phyloP scores from a whole-genome alignment of 2,888 invertebrate species.

The Drosophila villosipedis region DNA sequence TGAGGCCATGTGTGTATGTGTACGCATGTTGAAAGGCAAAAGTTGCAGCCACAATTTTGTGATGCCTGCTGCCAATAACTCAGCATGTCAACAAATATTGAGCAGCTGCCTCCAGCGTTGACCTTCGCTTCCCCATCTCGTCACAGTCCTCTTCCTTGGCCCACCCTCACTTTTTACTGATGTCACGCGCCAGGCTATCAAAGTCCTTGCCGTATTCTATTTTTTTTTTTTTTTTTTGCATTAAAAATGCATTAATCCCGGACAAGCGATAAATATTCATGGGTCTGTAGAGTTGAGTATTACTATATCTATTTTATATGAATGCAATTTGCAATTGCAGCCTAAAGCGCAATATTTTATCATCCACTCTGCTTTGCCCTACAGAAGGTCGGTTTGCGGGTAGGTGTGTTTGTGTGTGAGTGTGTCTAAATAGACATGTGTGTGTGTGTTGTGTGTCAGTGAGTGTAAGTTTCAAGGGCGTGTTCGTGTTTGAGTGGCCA shows the following conservation, averaged over 20 bases:
- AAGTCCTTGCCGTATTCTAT: slow-evolving; percentile 10
- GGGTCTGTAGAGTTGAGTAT: slow-evolving; percentile 23
- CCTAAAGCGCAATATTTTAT: slow-evolving; percentile 40
- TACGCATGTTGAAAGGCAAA: slow-evolving; percentile 26
- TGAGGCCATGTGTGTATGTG: background rate
- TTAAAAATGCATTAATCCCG: slow-evolving; percentile 75
- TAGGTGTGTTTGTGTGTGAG: background rate
- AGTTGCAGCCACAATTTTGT: slow-evolving; percentile 31
- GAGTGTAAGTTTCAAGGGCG: slow-evolving; percentile 62
- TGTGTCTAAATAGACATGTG: too few species aligned
- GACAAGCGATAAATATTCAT: slow-evolving; percentile 79
- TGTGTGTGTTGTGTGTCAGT: background rate
- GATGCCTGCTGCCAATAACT: slow-evolving; percentile 68
- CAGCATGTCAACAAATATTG: slow-evolving; percentile 77
- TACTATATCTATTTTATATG: slow-evolving; percentile 15
- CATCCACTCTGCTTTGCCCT: background rate
- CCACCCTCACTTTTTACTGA: slow-evolving; percentile 34
- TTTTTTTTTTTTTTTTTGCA: slow-evolving; percentile 35
- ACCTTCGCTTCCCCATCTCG: background rate
- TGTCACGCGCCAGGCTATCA: slow-evolving; percentile 37
- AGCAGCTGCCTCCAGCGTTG: slow-evolving; percentile 25
- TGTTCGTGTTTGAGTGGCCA: slow-evolving; percentile 69
- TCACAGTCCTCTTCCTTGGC: background rate
- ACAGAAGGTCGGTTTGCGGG: slow-evolving; percentile 54
- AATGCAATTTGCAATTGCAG: slow-evolving; percentile 62